phyloP scores from a whole-genome alignment of 2,797 vertebrate species.

The Lagodon rhomboides region DNA sequence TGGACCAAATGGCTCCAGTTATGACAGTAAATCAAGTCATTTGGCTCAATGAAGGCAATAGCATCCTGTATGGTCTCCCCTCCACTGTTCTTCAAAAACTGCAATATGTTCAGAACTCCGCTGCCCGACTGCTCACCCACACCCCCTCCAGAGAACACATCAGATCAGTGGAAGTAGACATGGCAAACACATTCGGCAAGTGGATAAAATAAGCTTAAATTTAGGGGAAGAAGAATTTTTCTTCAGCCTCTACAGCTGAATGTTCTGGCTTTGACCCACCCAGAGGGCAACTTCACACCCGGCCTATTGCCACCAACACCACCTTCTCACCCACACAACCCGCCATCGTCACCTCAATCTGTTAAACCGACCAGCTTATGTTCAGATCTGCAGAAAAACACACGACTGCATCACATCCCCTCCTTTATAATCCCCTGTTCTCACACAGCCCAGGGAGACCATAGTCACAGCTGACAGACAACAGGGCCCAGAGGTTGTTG shows the following conservation, averaged over 20 bases:
- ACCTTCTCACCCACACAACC: constrained; percentile 24
- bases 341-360: constrained; percentile 31
- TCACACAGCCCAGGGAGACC: not conserved
- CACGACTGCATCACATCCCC: not conserved
- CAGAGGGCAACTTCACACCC: constrained; percentile 30
- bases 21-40: too few relatives aligned
- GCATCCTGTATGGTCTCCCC: too few relatives aligned
- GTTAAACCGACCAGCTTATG: constrained; percentile 9
- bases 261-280: constrained; percentile 20
- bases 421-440: constrained; percentile 14
- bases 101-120: too few relatives aligned
- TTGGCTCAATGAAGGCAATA: too few relatives aligned
- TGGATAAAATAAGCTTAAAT: not conserved
- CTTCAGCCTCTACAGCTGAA: constrained; percentile 11
- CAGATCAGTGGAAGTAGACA: not conserved
- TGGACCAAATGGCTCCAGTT: too few relatives aligned
- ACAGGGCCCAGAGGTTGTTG: constrained; percentile 12
- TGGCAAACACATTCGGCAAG: not conserved
- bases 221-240: too few relatives aligned
- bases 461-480: constrained; percentile 23
- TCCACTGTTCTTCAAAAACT: too few relatives aligned
- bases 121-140: too few relatives aligned
- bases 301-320: not conserved
- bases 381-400: constrained; percentile 16
- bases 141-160: too few relatives aligned